Base-by-base conservation (phyloP, 2,797 vertebrate genomes). In the Mormyrops attenuatus region DNA sequence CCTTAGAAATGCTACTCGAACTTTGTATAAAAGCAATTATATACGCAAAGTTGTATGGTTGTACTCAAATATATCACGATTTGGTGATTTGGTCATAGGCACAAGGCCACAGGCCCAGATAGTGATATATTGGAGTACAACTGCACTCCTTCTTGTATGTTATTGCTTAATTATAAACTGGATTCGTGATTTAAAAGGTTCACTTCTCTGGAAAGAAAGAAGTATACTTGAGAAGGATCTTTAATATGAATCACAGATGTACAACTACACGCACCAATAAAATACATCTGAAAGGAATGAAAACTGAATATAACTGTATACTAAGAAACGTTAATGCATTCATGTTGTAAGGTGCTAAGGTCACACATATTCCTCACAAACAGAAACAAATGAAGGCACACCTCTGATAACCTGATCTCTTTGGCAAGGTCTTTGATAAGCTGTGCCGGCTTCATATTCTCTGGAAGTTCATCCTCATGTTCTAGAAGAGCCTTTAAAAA, bases 381-480 rank as follows among this genome's bases (percentile, higher is more conserved):
- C 38, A 44, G 49, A 85, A 85, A 17, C 73, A 85, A 85, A 22
- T 52, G 52, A 57, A 34, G 17, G 6, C 87, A 15, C 93, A 99
- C 98, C 97, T 99, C 98, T 89, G 97, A 97, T 94, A 99, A 95
- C 94, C 98, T 95, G 95, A 99, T 99, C 97, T 99, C 98, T 97
- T 97, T 98, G 96, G 98, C 98, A 92, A 99, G 97, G 94, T 99
- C 98, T 94, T 99, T 99, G 93, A 99, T 99, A 91, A 99, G 98
- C 93, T 99, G 98, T 3, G 98, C 96, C 91, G 98, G 98, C 93
- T 98, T 99, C 96, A 99, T 98, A 94, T 99, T 97, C 94, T 99
- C 98, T 82, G 98, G 98, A 90, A 99, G 97, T 91, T 99, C 98
- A 85, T 98, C 98, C 93, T 99, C 98, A 77, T 99, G 98, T 91